Conservation (phyloP, 2,888 invertebrate species). For the Eupithecia subumbrata region DNA sequence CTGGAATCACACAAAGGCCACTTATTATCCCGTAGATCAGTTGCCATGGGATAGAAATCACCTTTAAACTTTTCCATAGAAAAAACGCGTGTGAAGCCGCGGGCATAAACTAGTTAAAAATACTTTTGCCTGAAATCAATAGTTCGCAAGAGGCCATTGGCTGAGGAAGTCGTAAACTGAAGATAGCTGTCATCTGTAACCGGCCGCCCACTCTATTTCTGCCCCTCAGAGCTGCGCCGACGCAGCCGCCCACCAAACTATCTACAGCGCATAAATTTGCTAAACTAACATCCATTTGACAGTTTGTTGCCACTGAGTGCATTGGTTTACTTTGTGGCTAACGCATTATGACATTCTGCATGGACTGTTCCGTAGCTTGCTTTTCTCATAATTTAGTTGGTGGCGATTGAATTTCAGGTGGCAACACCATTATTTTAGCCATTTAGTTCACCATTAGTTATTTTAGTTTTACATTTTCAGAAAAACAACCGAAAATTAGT, state of each 20-base stretch:
- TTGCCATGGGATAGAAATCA: no score
- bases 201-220: constrained; percentile 82
- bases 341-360: constrained; percentile 24
- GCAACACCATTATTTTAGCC: neutral
- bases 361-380: neutral
- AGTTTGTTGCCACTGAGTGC: constrained; percentile 60
- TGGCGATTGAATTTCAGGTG: neutral
- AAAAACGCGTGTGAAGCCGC: no score
- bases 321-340: constrained; percentile 46
- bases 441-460: no score
- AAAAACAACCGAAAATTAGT: neutral
- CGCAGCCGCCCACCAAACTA: constrained; percentile 61
- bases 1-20: no score
- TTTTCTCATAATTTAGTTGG: neutral
- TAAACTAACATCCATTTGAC: constrained; percentile 60
- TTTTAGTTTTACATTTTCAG: neutral
- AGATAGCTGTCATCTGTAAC: constrained; percentile 80
- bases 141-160: constrained; percentile 70
- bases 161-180: constrained; percentile 82
- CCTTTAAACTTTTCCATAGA: no score
- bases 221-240: constrained; percentile 67
- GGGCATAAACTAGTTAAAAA: no score
- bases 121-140: constrained; percentile 27
- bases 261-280: constrained; percentile 62
- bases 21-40: no score